Conservation (phyloP, 2,888 invertebrate genomes). For the Lithodes maja region DNA sequence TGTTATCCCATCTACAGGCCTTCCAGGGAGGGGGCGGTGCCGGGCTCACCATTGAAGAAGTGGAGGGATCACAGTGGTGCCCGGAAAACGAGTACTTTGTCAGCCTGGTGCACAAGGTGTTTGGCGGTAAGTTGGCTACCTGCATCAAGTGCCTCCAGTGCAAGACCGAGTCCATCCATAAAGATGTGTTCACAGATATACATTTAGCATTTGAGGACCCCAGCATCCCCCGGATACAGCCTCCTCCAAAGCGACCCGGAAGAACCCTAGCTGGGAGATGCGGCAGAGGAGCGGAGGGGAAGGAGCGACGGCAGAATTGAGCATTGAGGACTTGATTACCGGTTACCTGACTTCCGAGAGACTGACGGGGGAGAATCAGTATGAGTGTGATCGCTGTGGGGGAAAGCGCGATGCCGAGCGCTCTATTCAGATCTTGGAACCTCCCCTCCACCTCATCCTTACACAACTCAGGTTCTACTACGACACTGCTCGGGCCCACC, state of each 20-base stretch:
- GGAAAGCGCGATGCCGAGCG: slow-evolving; percentile 85
- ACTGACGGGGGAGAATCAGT: slow-evolving; percentile 87
- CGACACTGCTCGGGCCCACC: slow-evolving; percentile 82
- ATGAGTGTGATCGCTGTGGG: slow-evolving; percentile 86
- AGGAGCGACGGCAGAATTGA: slow-evolving; percentile 71
- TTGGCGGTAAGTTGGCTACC: slow-evolving; percentile 85
- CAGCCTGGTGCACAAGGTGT: slow-evolving; percentile 82
- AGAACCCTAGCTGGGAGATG: slow-evolving; percentile 43
- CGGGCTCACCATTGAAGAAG: slow-evolving; percentile 55
- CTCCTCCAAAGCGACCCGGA: slow-evolving; percentile 21
- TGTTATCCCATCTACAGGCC: neutral
- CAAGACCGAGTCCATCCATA: slow-evolving; percentile 82
- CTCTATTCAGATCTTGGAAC: slow-evolving; percentile 81
- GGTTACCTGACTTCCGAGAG: slow-evolving; percentile 86
- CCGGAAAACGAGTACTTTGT: slow-evolving; percentile 71
- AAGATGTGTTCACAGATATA: slow-evolving; percentile 87
- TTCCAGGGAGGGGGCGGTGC: slow-evolving; percentile 3
- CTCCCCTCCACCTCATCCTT: slow-evolving; percentile 86
- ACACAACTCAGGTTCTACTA: slow-evolving; percentile 88
- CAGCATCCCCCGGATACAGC: slow-evolving; percentile 38
- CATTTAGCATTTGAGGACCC: slow-evolving; percentile 74
- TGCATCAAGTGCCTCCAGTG: slow-evolving; percentile 85
- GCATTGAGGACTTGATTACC: slow-evolving; percentile 84
- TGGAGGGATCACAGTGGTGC: slow-evolving; percentile 29
- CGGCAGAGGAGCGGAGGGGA: slow-evolving; percentile 38